Base-by-base conservation (phyloP, 1,140 invertebrate species). In the Trypoxylus dichotomus region DNA sequence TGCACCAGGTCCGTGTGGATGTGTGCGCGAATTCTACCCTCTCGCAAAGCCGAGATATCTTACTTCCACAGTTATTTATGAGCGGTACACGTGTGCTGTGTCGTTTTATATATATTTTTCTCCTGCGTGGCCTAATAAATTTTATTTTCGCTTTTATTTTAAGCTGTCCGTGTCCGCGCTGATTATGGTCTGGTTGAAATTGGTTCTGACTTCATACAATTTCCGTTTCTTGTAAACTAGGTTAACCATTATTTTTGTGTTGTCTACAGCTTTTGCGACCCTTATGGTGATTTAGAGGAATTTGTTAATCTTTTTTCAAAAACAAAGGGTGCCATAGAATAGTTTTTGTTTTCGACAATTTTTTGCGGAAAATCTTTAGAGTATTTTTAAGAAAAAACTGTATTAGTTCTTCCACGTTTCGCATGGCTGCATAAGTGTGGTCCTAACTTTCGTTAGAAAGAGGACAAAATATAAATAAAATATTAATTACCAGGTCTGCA, bases 121-220 rank as follows among this genome's bases (percentile, higher is more conserved):
- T n/a, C 19, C 19, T 21, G 15, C 6, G 15, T 15, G 47, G 47
- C 15, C 19, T n/a, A 54, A 54, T 54, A 54, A 54, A 54, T 54
- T 54, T 54, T 54, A 19, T 54, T 54, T 54, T 54, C 47, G 47
- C 47, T 54, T 54, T 54, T 54, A 19, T 54, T 54, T 54, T 54
- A 54, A 54, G 47, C 19, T 19, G 47, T n/a, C 47, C 47, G 47
- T 19, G 13, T 19, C 6, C 32, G 13, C 19, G 47, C 10, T 54
- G 15, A 19, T 54, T 54, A 54, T 54, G 47, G 11, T 13, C 47
- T 54, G 6, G 15, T 19, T n/a, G 47, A 54, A 54, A 54, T 54
- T 54, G 47, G 15, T 5, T 54, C 19, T 19, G 47, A 19, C 47
- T 54, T 54, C 47, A 2, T 54, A 54, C 19, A 54, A 19, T 19